Percentiles rank a stretch among this genome's conserved stretches.
Evolutionary conservation across 2,797 vertebrate genomes (phyloP).

Genomic region (Neosalanx taihuensis): DNA sequence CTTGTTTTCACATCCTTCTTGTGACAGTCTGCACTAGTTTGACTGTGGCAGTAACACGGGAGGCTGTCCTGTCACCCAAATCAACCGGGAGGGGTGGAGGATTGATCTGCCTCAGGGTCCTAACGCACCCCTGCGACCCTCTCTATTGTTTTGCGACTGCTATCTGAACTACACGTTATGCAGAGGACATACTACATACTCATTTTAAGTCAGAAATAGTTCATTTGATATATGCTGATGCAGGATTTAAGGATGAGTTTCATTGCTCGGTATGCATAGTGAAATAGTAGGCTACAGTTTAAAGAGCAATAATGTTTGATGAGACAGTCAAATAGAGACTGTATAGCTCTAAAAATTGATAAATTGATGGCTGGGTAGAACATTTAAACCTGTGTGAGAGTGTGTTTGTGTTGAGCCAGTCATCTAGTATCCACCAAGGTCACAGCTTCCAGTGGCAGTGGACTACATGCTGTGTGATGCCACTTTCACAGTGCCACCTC

Average conservation of each 20-base stretch:
- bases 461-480: constrained; percentile 2
- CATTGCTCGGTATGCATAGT: too few species aligned
- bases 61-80: constrained; percentile 46
- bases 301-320: too few species aligned
- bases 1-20: constrained; percentile 48
- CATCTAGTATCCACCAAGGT: neutral
- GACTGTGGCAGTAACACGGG: neutral
- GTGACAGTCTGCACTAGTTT: constrained; percentile 27
- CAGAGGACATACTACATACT: too few species aligned
- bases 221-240: too few species aligned
- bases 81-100: constrained; percentile 30
- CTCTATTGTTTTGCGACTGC: neutral
- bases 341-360: too few species aligned
- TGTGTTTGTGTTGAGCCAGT: neutral
- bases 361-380: too few species aligned
- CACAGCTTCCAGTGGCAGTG: constrained; percentile 1
- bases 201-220: too few species aligned
- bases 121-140: constrained; percentile 43
- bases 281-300: too few species aligned
- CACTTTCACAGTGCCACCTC: neutral
- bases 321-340: too few species aligned
- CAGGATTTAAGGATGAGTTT: too few species aligned
- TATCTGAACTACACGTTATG: too few species aligned
- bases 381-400: neutral
- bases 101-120: constrained; percentile 61